phyloP scores from a whole-genome alignment of 2,888 invertebrate genomes.

The Rhyacophila evoluta region DNA sequence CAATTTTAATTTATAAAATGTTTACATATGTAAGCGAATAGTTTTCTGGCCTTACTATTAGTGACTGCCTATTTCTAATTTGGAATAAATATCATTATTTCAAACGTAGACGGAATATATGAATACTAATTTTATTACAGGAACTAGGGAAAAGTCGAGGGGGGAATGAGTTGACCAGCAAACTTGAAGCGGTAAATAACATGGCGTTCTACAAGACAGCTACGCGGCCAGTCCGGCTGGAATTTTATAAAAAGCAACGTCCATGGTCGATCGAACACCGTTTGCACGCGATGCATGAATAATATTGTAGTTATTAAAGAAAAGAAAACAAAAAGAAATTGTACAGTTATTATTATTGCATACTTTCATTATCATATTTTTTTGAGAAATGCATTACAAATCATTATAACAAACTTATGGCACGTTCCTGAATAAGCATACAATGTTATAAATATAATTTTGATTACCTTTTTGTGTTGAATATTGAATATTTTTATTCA shows the following conservation, averaged over 20 bases:
- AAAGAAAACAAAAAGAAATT: not conserved
- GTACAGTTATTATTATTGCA: not conserved
- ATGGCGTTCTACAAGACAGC: not conserved
- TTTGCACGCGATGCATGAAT: not conserved
- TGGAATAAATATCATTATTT: not conserved
- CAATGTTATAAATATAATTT: not conserved
- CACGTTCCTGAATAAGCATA: not conserved
- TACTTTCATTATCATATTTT: not conserved
- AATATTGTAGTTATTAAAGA: not conserved
- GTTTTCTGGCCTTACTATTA: too few relatives aligned
- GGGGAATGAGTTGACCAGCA: not conserved
- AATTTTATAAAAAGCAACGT: not conserved
- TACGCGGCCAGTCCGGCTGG: not conserved
- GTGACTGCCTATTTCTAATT: not conserved
- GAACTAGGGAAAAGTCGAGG: not conserved
- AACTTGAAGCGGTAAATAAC: conserved; percentile 12
- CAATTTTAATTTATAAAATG: too few relatives aligned
- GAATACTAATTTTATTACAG: conserved; percentile 5
- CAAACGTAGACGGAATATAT: not conserved
- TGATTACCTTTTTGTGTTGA: too few relatives aligned
- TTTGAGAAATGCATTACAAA: too few relatives aligned
- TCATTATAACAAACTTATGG: too few relatives aligned
- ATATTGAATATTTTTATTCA: too few relatives aligned
- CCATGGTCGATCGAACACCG: conserved; percentile 11
- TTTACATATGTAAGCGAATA: too few relatives aligned